Conservation (phyloP, 2,113 vertebrate genomes). For the Apodemus speciosus region DNA sequence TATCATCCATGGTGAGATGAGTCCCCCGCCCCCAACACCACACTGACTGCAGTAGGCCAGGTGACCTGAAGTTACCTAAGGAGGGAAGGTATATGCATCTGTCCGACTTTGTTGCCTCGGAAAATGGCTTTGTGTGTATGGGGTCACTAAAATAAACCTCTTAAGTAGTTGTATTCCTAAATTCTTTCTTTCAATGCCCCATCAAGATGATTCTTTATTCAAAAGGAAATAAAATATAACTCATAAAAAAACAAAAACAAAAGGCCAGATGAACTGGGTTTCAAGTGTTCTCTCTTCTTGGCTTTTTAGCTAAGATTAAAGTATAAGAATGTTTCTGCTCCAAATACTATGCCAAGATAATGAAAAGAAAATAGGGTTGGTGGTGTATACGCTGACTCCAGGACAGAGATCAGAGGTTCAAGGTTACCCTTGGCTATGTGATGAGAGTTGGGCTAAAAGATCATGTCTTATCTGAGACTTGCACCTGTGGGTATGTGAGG, state of each 20-base stretch:
- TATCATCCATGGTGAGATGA: fast-evolving
- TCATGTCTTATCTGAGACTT: background rate
- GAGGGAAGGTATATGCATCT: background rate
- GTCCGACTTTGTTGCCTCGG: background rate
- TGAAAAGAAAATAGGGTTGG: background rate
- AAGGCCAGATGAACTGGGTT: background rate
- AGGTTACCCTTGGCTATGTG: background rate
- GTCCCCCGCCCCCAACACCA: too few relatives aligned
- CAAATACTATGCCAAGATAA: background rate
- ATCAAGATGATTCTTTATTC: background rate
- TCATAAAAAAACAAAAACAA: background rate
- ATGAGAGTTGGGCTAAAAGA: background rate
- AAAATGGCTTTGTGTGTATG: background rate
- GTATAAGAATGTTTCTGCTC: background rate
- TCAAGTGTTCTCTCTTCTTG: background rate
- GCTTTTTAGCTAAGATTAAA: background rate
- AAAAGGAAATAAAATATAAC: background rate
- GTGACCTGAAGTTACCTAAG: background rate
- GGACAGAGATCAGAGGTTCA: background rate
- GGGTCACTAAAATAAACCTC: background rate
- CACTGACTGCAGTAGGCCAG: background rate
- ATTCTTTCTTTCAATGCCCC: background rate
- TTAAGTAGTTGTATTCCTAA: background rate
- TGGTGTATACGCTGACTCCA: background rate
- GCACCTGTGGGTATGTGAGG: too few relatives aligned